Base-by-base conservation (phyloP, 2,113 vertebrate genomes). In the Procavia capensis region DNA sequence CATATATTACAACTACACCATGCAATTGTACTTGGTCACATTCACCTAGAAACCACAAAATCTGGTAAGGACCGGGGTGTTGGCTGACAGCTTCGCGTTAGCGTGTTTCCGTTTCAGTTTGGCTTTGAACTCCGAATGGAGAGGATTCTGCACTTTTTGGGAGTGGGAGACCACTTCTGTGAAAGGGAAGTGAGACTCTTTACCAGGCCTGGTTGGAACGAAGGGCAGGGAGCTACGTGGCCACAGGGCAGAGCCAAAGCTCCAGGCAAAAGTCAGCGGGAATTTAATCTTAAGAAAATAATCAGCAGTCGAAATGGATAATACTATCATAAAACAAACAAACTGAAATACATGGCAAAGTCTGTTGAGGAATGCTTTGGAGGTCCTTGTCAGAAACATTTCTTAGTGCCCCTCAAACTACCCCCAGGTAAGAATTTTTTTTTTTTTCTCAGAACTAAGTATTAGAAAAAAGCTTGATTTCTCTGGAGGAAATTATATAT, bases 211-310 rank as follows among this genome's bases (percentile, higher is more conserved):
- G 41, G 50, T 14, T 5, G 34, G 76, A 22, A 63, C 36, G n/a
- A 20, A 5, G 22, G n/a, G 82, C 39, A 31, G 9, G 45, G 19
- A 54, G 45, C n/a, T 41, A n/a, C 1, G 19, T 29, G 47, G 16
- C 16, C 39, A 9, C 19, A 7, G 43, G 25, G 8, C 20, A n/a
- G 75, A 86, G 74, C 54, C 34, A 72, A 43, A 22, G 50, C 43
- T 72, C 43, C 0, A 66, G 54, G 31, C n/a, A 43, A 47, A 88
- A 63, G 9, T 14, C 13, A 61, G 39, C 47, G 81, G 76, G 75
- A 76, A 76, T 85, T 86, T 74, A 72, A 45, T 72, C 63, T 91
- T 86, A 87, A 59, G 75, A 84, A 92, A 90, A 75, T 27, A 70
- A 22, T 20, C 45, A 81, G 34, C 50, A 92, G 45, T 7, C 66